A percentile compares a stretch with the other conserved stretches of the same genome.
phyloP scores from a whole-genome alignment of 30 jellyfish, hydroid and myxozoan genomes.

The Sanderia malayensis region DNA sequence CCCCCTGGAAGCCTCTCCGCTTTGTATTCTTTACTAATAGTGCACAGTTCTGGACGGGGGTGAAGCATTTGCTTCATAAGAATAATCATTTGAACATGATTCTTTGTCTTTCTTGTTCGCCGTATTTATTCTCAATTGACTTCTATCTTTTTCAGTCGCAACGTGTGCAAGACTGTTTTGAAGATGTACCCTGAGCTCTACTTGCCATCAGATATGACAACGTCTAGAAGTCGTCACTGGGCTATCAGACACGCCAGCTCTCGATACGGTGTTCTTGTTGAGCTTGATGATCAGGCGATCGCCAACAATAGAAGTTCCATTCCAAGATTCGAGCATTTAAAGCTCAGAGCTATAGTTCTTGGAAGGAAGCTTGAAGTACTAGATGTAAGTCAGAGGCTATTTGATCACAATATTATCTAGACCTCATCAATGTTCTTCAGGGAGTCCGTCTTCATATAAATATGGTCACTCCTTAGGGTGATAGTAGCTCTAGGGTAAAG shows the following conservation, averaged over 20 bases:
- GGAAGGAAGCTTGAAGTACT: constrained; percentile 56
- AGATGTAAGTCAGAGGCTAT: constrained; percentile 59
- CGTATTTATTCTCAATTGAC: background rate
- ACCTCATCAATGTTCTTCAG: too few relatives aligned
- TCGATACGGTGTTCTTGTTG: constrained; percentile 17
- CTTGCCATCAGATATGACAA: constrained; percentile 49
- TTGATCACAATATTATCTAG: too few relatives aligned
- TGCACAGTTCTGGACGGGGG: too few relatives aligned
- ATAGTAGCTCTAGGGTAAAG: too few relatives aligned
- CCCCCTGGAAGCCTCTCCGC: too few relatives aligned
- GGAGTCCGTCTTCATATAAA: too few relatives aligned
- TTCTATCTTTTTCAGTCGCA: constrained; percentile 25
- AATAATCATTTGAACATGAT: too few relatives aligned
- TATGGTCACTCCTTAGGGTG: too few relatives aligned
- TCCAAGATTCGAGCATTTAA: constrained; percentile 44
- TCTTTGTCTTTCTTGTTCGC: too few relatives aligned
- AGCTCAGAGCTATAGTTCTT: constrained; percentile 40
- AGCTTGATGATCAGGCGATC: constrained; percentile 32
- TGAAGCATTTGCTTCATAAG: too few relatives aligned
- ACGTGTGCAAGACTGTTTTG: constrained; percentile 47
- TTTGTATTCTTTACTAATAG: too few relatives aligned
- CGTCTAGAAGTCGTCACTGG: constrained; percentile 36
- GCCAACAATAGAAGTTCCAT: constrained; percentile 45
- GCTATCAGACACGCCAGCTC: background rate
- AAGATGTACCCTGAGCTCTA: constrained; percentile 25